These are phyloP conservation scores for Eremobia ochroleuca DNA, from an alignment of 2,888 invertebrate genomes.

Conservation along the genomic window DNA sequence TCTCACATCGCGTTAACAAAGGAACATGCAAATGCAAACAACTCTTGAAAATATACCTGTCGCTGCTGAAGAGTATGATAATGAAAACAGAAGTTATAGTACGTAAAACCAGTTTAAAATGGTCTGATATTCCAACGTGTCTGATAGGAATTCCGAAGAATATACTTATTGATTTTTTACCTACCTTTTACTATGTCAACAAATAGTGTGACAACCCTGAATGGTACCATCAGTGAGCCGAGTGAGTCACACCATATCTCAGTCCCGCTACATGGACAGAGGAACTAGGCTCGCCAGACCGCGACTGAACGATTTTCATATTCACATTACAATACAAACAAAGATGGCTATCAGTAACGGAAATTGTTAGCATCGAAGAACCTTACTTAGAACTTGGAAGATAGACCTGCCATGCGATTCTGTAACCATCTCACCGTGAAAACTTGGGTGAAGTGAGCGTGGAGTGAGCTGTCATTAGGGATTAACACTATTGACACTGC, in stretches of 20 bases:
- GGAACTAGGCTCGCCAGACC: slow-evolving; percentile 65
- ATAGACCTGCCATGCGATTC: neutral
- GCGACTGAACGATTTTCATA: slow-evolving; percentile 69
- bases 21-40: slow-evolving; percentile 18
- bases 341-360: slow-evolving; percentile 51
- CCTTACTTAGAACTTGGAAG: slow-evolving; percentile 16
- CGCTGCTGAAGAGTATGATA: neutral
- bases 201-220: slow-evolving; percentile 55
- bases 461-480: too few relatives aligned
- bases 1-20: slow-evolving; percentile 39
- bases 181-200: neutral
- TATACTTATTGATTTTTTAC: neutral
- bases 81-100: slow-evolving; percentile 11
- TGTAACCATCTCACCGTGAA: too few relatives aligned
- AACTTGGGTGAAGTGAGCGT: too few relatives aligned
- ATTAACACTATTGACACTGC: too few relatives aligned
- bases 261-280: slow-evolving; percentile 70
- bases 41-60: neutral
- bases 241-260: slow-evolving; percentile 67
- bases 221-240: slow-evolving; percentile 33
- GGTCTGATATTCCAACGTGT: neutral
- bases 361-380: slow-evolving; percentile 32
- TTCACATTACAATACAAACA: slow-evolving; percentile 63
- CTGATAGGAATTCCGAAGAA: slow-evolving; percentile 6
- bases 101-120: slow-evolving; percentile 15